Evolutionary conservation across 92 coral and sea anemone genomes (phyloP).

Genomic region (Porites lobata): DNA sequence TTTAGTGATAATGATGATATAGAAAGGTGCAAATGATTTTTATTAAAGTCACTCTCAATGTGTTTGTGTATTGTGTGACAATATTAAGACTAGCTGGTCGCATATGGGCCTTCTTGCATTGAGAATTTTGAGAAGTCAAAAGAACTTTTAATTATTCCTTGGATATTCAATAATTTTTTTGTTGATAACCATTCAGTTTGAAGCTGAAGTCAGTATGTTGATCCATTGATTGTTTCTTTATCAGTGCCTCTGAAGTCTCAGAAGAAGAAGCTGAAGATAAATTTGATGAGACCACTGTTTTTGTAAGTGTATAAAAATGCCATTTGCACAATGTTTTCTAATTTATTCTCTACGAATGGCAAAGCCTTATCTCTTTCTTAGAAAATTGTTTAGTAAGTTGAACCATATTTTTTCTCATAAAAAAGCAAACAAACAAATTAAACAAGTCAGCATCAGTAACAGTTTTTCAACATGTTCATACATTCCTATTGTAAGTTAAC

Average conservation of each 20-base stretch:
- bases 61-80: background rate
- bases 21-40: conserved; percentile 65
- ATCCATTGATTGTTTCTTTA: background rate
- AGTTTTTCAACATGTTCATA: no score
- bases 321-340: no score
- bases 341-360: background rate
- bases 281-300: conserved; percentile 24
- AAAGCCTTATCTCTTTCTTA: background rate
- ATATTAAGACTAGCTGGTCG: background rate
- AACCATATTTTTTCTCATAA: no score
- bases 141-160: background rate
- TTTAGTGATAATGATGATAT: conserved; percentile 83
- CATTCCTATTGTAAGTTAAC: no score
- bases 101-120: background rate
- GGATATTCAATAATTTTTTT: background rate
- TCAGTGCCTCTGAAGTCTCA: conserved; percentile 69
- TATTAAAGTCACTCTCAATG: background rate
- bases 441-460: no score
- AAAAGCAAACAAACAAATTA: no score
- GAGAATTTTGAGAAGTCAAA: no score
- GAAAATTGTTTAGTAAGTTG: no score
- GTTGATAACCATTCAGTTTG: no score
- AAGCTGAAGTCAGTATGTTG: no score
- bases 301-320: conserved; percentile 48
- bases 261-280: conserved; percentile 55